Conservation (phyloP, 2,113 vertebrate genomes). For the Macrotus californicus region DNA sequence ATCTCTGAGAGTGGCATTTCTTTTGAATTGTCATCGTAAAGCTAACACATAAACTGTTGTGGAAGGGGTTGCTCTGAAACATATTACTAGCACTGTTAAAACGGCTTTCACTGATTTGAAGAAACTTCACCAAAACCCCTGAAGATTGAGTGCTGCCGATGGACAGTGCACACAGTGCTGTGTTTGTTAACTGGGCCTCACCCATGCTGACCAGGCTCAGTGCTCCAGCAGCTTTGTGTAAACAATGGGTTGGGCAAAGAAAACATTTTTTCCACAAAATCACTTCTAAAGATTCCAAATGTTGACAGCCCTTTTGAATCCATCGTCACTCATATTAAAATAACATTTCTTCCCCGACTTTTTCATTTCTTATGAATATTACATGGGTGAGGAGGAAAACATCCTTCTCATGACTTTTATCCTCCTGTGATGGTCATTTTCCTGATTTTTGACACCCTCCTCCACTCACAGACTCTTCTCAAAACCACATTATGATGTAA, state of each 20-base stretch:
- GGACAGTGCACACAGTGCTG: neutral
- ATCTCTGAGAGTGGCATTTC: neutral
- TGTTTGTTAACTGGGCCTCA: neutral
- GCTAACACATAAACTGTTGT: neutral
- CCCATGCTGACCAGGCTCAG: neutral
- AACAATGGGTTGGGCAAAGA: neutral
- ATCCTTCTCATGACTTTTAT: neutral
- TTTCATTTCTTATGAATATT: neutral
- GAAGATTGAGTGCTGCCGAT: neutral
- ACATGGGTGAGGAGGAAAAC: neutral
- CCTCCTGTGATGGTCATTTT: neutral
- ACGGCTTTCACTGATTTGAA: neutral
- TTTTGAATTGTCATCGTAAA: neutral
- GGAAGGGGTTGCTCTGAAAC: neutral
- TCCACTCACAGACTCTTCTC: neutral
- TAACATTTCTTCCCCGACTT: neutral
- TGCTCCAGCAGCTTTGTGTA: neutral
- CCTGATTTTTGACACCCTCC: neutral
- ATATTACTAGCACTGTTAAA: neutral
- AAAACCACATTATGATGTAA: neutral
- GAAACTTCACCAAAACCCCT: neutral
- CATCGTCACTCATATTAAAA: neutral
- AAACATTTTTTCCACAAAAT: neutral
- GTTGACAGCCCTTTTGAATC: neutral
- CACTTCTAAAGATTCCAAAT: neutral